These are phyloP conservation scores for Toxotes lorentzi DNA, from an alignment of 2,797 vertebrate species.

Conservation along the genomic window DNA sequence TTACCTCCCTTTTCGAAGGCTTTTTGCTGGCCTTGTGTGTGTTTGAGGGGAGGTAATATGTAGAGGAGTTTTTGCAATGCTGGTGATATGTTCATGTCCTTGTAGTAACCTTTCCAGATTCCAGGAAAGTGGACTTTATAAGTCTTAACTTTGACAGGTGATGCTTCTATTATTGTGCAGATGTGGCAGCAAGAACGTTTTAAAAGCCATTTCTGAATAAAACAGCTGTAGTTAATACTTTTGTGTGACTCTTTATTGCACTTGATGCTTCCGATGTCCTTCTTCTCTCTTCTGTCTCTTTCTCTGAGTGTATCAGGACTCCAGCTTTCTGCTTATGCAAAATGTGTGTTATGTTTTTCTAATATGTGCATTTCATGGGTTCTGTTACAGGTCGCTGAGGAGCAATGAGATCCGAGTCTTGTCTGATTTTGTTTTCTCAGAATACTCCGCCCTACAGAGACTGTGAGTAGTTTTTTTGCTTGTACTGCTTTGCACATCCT, in stretches of 20 bases:
- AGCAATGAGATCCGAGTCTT: slow-evolving; percentile 83
- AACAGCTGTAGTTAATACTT: not conserved
- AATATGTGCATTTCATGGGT: slow-evolving; percentile 7
- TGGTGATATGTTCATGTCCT: not conserved
- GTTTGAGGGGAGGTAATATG: too few relatives aligned
- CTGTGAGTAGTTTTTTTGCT: slow-evolving; percentile 79
- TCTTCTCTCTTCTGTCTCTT: not conserved
- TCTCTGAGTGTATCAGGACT: not conserved
- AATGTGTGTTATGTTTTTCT: slow-evolving; percentile 17
- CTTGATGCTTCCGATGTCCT: not conserved
- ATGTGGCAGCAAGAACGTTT: not conserved
- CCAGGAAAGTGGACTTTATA: not conserved
- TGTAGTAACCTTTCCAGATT: slow-evolving; percentile 2
- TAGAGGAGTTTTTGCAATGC: not conserved
- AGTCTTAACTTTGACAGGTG: not conserved
- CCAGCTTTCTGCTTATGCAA: not conserved
- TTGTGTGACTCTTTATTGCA: not conserved
- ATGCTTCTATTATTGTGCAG: not conserved
- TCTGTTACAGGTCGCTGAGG: slow-evolving; percentile 83
- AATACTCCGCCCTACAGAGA: slow-evolving; percentile 82
- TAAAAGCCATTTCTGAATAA: slow-evolving; percentile 2
- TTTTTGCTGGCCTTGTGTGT: not conserved
- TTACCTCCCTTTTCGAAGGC: too few relatives aligned
- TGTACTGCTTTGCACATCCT: not conserved
- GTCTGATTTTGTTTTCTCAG: slow-evolving; percentile 84